Base-by-base conservation (phyloP, 2,797 vertebrate species). In the Morelia viridis region DNA sequence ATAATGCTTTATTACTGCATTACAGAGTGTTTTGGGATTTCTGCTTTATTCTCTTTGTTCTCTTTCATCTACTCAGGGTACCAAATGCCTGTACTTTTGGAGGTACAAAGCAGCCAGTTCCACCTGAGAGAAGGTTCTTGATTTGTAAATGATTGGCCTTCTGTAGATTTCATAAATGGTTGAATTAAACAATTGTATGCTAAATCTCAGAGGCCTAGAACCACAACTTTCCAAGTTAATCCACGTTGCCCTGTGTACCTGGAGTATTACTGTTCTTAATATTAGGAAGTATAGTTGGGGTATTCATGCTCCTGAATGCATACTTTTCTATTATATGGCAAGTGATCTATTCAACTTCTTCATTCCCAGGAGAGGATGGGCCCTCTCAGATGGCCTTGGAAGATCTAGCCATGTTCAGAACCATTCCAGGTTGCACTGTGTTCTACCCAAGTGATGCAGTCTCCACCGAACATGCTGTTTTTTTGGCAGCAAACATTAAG, bases 311-410 rank as follows among this genome's bases (percentile, higher is more conserved):
- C n/a, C 15, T 28, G 24, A 64, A 60, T 31, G 7, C 28, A 17
- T 71, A 9, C 5, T 24, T 28, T 87, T 86, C 11, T 86, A 80
- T 53, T 24, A 13, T 1, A 8, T 53, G 41, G 41, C 61, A 28
- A 5, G 83, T 22, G 1, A 15, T 50, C 89, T 26, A 89, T 65
- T n/a, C 26, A 28, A 4, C 65, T 13, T 85, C 8, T 62, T 90
- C 7, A 28, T 71, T 46, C 64, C 19, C 93, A 99, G 98, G 98
- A 94, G 98, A 98, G 94, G 98, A 99, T 3, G 98, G 98, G 2
- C 98, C 98, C 12, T 98, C 98, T 87, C 98, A 99, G 96, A 99
- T 99, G 98, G 98, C 98, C 58, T 96, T 99, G 46, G 98, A 99
- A 91, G 98, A 99, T 95, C 94, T 99, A 85, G 98, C 98, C 87